Evolutionary conservation across 2,113 vertebrate species (phyloP), one percentile per base, ranked within the genome.

Genomic region (Pygoscelis adeliae): DNA sequence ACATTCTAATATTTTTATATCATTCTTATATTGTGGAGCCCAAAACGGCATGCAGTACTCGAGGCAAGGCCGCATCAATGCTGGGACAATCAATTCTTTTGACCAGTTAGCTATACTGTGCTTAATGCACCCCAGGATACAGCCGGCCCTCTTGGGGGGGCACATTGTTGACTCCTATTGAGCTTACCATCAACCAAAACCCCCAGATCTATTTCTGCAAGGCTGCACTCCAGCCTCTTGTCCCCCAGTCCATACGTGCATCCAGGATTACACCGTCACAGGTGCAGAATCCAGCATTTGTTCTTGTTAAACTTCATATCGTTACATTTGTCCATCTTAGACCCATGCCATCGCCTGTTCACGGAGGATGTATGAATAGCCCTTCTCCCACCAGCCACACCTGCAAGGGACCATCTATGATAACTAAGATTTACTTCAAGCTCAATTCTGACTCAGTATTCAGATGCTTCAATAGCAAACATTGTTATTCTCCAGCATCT

Each of bases 321-420:
- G 34, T 59, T 40, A 27, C 30, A 4, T 63, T 36, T 27, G 10
- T 50, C 49, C 38, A 46, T 38, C 67, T 56, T 18, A 40, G 42
- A 50, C 5, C 14, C 23, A 8, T 6, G 13, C 9, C 32, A 8
- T 47, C 0, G 0, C 61, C 34, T 3, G 12, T 46, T 46, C 23
- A 13, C 1, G 1, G 14, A 46, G 49, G 50, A 19, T 22, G 20
- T 19, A 49, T 13, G 20, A 58, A 27, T 16, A 59, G 36, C 36
- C 17, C 36, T 32, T 9, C 27, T 74, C 32, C 61, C 36, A 32
- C 15, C 61, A 46, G 55, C 36, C 30, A 40, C 11, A 26, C 15
- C 56, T 52, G 26, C 34, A 82, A 77, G n/a, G 38, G 13, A 71
- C 44, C 42, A 15, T 25, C 70, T 52, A 2, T 20, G 10, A n/a